Conservation (phyloP, 2,113 vertebrate species). For the Rhynchopsitta pachyrhyncha region DNA sequence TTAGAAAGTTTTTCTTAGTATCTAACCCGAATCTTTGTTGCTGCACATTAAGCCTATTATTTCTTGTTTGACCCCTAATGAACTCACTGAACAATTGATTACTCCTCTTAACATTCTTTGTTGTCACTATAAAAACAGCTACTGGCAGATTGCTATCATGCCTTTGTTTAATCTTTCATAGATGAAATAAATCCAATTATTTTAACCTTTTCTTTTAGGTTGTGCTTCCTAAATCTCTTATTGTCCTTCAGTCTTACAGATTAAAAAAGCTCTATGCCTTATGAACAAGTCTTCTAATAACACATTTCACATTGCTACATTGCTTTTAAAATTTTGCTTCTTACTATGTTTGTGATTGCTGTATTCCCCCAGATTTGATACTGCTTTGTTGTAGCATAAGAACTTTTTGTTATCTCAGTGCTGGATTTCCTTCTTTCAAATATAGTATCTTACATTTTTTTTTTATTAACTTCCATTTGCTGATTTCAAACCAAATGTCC, state of each 20-base stretch:
- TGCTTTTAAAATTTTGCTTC: not conserved
- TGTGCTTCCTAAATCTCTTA: not conserved
- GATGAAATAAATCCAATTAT: not conserved
- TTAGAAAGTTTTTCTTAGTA: not conserved
- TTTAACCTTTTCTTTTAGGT: not conserved
- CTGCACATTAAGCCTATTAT: not conserved
- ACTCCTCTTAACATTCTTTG: not conserved
- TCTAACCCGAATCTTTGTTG: not conserved
- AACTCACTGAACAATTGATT: not conserved
- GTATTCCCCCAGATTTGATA: not conserved
- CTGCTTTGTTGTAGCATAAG: not conserved
- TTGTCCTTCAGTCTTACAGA: not conserved
- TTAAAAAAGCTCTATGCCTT: not conserved
- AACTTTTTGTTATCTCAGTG: not conserved
- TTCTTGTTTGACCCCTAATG: not conserved
- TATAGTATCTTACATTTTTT: not conserved
- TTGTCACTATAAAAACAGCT: not conserved
- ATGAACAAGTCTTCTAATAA: not conserved
- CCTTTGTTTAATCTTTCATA: not conserved
- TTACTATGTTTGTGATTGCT: not conserved
- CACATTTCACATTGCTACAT: not conserved
- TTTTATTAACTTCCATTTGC: not conserved
- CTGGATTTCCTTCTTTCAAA: not conserved
- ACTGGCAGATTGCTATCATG: not conserved
- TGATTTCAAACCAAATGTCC: not conserved